Evolutionary conservation across 2,888 invertebrate species (phyloP), one percentile per base, ranked within the genome.

Genomic region (Volucella inanis): DNA sequence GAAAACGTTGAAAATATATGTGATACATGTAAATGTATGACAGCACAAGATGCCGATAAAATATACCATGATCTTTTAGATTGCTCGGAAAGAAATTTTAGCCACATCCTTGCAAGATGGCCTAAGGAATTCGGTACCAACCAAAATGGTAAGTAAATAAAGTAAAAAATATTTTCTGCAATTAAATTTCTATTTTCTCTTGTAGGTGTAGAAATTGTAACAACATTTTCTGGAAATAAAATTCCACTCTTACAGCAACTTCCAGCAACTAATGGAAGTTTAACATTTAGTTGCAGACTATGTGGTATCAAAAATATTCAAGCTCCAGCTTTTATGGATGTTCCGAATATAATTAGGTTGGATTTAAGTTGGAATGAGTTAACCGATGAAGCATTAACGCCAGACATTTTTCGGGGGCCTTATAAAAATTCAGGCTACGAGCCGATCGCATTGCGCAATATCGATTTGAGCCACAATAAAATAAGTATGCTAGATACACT

Each of bases 331-430:
- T 92, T 92, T 65, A 89, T 92, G 88, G 91, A 92, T 87, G 90
- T 90, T 6, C 90, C 91, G 6, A 91, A 91, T 72, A 90, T 92
- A 71, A 81, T 89, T 75, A 88, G 88, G n/a, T 83, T 92, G 31
- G 92, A 92, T 85, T 89, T 92, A 39, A 90, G 91, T 76, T 92
- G 90, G 89, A 92, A 92, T 77, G 89, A 90, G 18, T 87, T 92
- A 0, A 87, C 87, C 3, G 88, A 94, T n/a, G 94, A 95, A 72
- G 93, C 94, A 50, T 89, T 95, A 49, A 92, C 93, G 61, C 93
- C 94, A 18, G 94, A 95, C 88, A 93, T 95, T 76, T 95, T 95
- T 90, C 94, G 94, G 89, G 95, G 95, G 0, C 94, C 94, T 0
- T 95, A 94, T 89, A 93, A 93, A 80, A 91, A 93, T 71, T 92